Evolutionary conservation across 2,113 vertebrate genomes (phyloP).

Genomic region (Gymnarchus niloticus): DNA sequence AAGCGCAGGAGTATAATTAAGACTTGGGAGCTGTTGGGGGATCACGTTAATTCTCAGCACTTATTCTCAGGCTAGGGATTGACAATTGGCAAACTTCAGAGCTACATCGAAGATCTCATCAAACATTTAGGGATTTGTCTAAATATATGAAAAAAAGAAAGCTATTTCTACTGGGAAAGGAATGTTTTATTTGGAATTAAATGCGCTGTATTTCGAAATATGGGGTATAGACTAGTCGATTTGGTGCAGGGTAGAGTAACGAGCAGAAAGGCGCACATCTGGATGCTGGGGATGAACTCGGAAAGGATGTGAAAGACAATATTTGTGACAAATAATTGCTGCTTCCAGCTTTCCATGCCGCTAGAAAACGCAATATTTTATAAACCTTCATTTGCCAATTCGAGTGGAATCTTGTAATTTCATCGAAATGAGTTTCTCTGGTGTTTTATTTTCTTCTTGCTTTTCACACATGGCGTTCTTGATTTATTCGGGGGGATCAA

Average conservation of each 20-base stretch:
- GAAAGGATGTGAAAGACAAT: background rate
- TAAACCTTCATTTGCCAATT: background rate
- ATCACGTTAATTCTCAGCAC: background rate
- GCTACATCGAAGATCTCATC: background rate
- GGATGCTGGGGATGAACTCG: too few species aligned
- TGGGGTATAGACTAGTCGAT: too few species aligned
- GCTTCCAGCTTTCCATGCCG: background rate
- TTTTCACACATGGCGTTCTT: background rate
- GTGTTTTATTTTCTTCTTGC: background rate
- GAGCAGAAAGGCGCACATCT: too few species aligned
- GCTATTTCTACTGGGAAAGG: background rate
- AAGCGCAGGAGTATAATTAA: background rate
- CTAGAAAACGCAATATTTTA: background rate
- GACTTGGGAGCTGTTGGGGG: background rate
- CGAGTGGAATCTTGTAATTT: background rate
- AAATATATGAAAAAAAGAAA: background rate
- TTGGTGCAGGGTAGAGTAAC: background rate
- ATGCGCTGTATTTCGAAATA: background rate
- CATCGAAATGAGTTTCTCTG: background rate
- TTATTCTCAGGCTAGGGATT: too few species aligned
- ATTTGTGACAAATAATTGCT: background rate
- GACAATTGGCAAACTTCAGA: background rate
- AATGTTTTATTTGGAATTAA: background rate
- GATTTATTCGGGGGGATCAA: background rate
- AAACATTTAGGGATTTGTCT: background rate